Conservation (phyloP, 2,888 invertebrate species). For the Agrochola macilenta region DNA sequence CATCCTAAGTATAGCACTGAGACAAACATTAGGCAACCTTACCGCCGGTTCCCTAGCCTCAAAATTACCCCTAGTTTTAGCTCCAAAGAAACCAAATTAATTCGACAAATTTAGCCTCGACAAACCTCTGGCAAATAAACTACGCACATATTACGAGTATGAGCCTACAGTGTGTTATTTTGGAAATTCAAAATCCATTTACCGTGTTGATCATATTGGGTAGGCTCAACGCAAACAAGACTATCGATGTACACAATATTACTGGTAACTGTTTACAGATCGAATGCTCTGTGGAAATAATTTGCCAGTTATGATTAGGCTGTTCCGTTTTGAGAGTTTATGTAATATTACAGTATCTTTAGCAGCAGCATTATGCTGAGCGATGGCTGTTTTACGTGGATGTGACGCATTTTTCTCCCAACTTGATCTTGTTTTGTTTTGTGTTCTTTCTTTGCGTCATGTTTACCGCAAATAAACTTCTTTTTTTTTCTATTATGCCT, state of each 20-base stretch:
- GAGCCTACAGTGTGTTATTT: conserved; percentile 38
- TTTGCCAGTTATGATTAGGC: conserved; percentile 21
- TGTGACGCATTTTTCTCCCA: too few species aligned
- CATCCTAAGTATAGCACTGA: conserved; percentile 11
- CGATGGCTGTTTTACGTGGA: too few species aligned
- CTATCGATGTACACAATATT: conserved; percentile 48
- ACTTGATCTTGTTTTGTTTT: too few species aligned
- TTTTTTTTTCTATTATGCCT: too few species aligned
- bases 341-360: not conserved
- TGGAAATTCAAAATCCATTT: conserved; percentile 57
- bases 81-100: conserved; percentile 24
- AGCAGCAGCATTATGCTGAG: too few species aligned
- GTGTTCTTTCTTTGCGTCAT: too few species aligned
- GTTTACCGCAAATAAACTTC: too few species aligned
- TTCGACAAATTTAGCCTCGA: conserved; percentile 15
- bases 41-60: not conserved
- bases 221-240: conserved; percentile 53
- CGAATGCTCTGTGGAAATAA: conserved; percentile 21
- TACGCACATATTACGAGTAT: conserved; percentile 23
- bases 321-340: not conserved
- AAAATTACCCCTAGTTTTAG: conserved; percentile 21
- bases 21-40: conserved; percentile 21
- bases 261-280: conserved; percentile 42
- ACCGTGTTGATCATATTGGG: conserved; percentile 39
- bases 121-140: conserved; percentile 33